Evolutionary conservation across 2,888 invertebrate genomes (phyloP).

Genomic region (Electrophaes corylata): DNA sequence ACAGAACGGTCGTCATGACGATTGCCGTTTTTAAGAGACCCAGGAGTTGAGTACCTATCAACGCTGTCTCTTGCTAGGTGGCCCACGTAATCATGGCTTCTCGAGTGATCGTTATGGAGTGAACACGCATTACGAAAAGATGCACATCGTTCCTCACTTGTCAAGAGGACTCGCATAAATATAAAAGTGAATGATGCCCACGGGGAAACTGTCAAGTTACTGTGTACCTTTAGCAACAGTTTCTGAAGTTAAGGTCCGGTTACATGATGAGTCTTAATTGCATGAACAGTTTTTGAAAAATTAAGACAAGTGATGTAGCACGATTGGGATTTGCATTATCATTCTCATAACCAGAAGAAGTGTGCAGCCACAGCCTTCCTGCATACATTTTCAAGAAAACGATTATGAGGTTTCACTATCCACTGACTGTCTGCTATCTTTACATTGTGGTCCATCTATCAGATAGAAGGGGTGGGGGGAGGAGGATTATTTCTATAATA

Average conservation of each 20-base stretch:
- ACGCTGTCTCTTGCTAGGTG: conserved; percentile 26
- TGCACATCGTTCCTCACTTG: conserved; percentile 68
- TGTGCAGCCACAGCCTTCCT: no score
- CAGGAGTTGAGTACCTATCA: conserved; percentile 14
- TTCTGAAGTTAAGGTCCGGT: background rate
- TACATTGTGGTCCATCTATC: no score
- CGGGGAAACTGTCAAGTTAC: conserved; percentile 66
- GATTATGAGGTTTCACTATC: no score
- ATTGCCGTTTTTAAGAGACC: background rate
- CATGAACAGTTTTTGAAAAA: background rate
- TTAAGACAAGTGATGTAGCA: background rate
- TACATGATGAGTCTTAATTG: background rate
- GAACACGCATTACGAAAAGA: conserved; percentile 59
- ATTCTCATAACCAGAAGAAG: no score
- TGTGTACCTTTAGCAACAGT: conserved; percentile 43
- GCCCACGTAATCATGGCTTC: conserved; percentile 22
- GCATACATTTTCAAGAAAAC: no score
- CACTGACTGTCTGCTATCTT: no score
- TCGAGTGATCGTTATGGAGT: conserved; percentile 44
- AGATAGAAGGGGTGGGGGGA: no score
- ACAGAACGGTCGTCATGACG: background rate
- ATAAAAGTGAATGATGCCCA: conserved; percentile 78
- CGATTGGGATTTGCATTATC: no score
- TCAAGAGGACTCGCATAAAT: conserved; percentile 76
- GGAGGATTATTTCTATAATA: no score